A percentile compares a stretch with the other conserved stretches of the same genome.
Conservation (phyloP, 2,888 invertebrate genomes). For the Agonopterix arenella region DNA sequence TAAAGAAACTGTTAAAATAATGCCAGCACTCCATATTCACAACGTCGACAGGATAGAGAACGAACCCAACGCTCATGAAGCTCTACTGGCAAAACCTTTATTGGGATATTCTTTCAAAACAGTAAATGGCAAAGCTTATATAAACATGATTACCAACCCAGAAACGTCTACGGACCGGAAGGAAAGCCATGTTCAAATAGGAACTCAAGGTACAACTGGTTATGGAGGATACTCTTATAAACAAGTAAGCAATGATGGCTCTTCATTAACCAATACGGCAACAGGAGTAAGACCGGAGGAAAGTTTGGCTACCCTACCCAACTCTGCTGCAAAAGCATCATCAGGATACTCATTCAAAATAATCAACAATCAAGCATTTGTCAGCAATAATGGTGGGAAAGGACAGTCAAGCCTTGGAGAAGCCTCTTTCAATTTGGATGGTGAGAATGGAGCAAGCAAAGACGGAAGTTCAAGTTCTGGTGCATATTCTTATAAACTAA, state of each 20-base stretch:
- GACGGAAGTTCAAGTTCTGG: not conserved
- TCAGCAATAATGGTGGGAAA: too few species aligned
- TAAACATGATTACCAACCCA: not conserved
- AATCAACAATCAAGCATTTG: too few species aligned
- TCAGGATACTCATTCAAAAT: too few species aligned
- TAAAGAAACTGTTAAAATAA: not conserved
- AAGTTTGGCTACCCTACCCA: too few species aligned
- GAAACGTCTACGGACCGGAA: too few species aligned
- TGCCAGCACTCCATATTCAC: not conserved
- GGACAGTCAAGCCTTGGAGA: too few species aligned
- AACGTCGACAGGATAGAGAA: not conserved
- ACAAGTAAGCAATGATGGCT: conserved; percentile 12
- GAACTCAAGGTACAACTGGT: not conserved
- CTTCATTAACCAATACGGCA: conserved; percentile 7
- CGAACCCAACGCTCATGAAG: not conserved
- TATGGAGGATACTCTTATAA: conserved; percentile 13
- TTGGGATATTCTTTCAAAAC: not conserved
- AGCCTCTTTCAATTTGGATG: too few species aligned
- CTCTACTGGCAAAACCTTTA: not conserved
- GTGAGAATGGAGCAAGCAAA: not conserved
- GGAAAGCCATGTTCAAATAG: not conserved
- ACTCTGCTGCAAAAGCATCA: too few species aligned
- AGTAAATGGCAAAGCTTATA: not conserved
- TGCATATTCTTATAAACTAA: not conserved
- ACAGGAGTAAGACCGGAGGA: too few species aligned